Base-by-base conservation (phyloP, 2,888 invertebrate genomes). In the Rapana venosa region DNA sequence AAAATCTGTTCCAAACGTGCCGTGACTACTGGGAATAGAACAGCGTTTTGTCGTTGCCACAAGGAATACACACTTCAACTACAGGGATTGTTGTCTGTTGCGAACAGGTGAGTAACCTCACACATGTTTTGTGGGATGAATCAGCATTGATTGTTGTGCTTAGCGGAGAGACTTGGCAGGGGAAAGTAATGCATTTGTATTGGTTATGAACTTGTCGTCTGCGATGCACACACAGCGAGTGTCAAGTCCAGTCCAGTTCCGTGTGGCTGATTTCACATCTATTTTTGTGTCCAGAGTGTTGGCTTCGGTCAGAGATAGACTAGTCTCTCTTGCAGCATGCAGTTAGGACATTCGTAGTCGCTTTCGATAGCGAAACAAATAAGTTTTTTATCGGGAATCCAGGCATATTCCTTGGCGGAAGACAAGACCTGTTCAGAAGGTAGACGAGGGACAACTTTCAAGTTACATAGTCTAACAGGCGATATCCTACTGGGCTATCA, bases 1-100 rank as follows among this genome's bases (percentile, higher is more conserved):
- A 70, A 61, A 84, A 84, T 70, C 89, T 36, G n/a, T 89, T 74
- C 85, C 85, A 85, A 89, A 89, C 89, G 89, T 89, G 89, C 89
- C 56, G 84, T 61, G 83, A 89, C 74, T n/a, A 88, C 83, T 85
- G 84, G 89, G 85, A 89, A 83, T 89, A 89, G 85, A 74, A 58
- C 70, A 74, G 84, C 84, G 89, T 84, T 89, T 85, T 85, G 89
- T 85, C 74, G 85, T 58, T 70, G 89, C 89, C 32, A 61, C 15
- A 89, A 84, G 58, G n/a, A 61, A 58, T 30, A 36, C 79, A 47
- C 32, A 30, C 32, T 86, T 32, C 35, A 66, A 87, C 87, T 70
- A 47, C 26, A 17, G 1, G 74, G 85, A 74, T 56, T 89, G 66
- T 85, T 89, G 32, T 84, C 30, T 30, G n/a, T 22, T 70, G 32